phyloP scores from a whole-genome alignment of 2,888 invertebrate genomes.

The Cantharis rustica region DNA sequence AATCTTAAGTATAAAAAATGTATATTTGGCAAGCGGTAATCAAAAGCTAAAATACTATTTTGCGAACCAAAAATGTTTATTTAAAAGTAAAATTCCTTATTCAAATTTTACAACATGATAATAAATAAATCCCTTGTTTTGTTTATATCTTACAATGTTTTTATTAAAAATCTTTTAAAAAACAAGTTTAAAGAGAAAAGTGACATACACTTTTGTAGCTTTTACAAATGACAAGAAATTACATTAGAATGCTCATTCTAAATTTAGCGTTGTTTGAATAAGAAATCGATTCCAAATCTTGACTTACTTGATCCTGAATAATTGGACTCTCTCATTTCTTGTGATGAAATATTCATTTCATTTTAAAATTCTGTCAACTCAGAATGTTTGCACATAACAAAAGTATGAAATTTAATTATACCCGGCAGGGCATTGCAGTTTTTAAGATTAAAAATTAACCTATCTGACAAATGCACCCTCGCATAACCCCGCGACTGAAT shows the following conservation, averaged over 20 bases:
- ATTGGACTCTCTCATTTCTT: slow-evolving; percentile 1
- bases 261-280: slow-evolving; percentile 3
- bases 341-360: background rate
- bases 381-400: background rate
- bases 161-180: background rate
- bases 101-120: background rate
- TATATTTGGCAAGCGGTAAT: too few relatives aligned
- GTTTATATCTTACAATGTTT: background rate
- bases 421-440: background rate
- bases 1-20: too few relatives aligned
- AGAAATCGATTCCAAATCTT: slow-evolving; percentile 4
- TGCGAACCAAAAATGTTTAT: background rate
- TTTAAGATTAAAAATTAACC: background rate
- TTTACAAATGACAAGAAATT: slow-evolving; percentile 2
- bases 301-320: slow-evolving; percentile 2
- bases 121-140: background rate
- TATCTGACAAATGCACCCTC: background rate
- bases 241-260: background rate
- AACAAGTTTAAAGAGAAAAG: background rate
- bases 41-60: too few relatives aligned
- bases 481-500: background rate
- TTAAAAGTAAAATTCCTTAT: too few relatives aligned
- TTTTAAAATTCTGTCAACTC: background rate
- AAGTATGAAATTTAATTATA: background rate
- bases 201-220: background rate